Evolutionary conservation across 2,797 vertebrate species (phyloP).

Genomic region (Austrolebias charrua): DNA sequence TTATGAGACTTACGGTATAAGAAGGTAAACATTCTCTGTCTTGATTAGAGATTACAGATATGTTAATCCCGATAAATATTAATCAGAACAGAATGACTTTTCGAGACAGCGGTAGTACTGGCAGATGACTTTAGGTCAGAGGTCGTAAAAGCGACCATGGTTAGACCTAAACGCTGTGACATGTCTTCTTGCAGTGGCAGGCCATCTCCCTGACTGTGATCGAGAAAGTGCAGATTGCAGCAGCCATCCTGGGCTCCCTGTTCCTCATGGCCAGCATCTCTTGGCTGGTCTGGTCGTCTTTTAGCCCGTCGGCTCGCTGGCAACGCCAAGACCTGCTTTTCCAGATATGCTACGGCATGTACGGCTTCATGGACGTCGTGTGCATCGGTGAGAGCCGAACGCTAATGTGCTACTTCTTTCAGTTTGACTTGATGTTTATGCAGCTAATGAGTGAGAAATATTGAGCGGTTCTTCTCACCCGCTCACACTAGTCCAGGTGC

Average conservation of each 20-base stretch:
- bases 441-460: slow-evolving; percentile 14
- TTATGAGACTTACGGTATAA: no score
- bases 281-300: slow-evolving; percentile 95
- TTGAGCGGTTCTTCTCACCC: slow-evolving; percentile 1
- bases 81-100: no score
- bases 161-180: not conserved
- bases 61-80: no score
- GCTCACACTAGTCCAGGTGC: slow-evolving; percentile 19
- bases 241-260: slow-evolving; percentile 91
- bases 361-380: slow-evolving; percentile 95
- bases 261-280: slow-evolving; percentile 97
- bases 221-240: slow-evolving; percentile 95
- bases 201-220: slow-evolving; percentile 98
- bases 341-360: slow-evolving; percentile 97
- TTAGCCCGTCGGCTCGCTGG: slow-evolving; percentile 94
- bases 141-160: no score
- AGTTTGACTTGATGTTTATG: not conserved
- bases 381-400: slow-evolving; percentile 87
- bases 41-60: no score
- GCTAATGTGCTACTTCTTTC: not conserved
- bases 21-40: no score
- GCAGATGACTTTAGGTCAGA: no score
- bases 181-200: slow-evolving; percentile 87
- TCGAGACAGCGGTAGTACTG: no score
- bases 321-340: slow-evolving; percentile 94